Base-by-base conservation (phyloP, 1,140 invertebrate species). In the Cydia strobilella region DNA sequence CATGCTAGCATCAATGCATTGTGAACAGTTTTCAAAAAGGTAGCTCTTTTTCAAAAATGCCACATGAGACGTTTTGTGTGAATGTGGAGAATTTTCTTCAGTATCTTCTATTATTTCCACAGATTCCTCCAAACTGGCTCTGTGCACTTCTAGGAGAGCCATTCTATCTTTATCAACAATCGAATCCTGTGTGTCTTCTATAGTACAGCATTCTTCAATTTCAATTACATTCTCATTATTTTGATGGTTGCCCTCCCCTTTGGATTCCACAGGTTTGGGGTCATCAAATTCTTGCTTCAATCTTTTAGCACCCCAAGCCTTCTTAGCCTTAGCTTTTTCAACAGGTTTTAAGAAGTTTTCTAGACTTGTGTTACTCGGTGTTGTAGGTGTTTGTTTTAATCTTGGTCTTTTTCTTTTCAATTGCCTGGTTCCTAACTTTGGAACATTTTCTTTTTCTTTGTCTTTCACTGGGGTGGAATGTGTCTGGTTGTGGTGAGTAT, bases 201-300 rank as follows among this genome's bases (percentile, higher is more conserved):
- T 85, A 7, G 82, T 83, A 42, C 66, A 62, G 10, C 86, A 84
- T 83, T 88, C 82, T 82, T 89, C 86, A 74, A 82, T 77, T 39
- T 81, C 80, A 72, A 87, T 86, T 15, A 85, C 88, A 86, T 84
- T 89, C 73, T 90, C 85, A 80, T 85, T 82, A 73, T 82, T 81
- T 15, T 87, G 81, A 77, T 51, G 63, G 76, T 77, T 82, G 77
- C 62, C n/a, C 1, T 3, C 5, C n/a, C 25, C 63, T 35, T 15
- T 66, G 13, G 10, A 35, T 35, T 27, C 63, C 13, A 48, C 71
- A 74, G 62, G 35, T 4, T 73, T 54, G 13, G 10, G 23, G 2
- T 73, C 27, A 62, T 62, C 51, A 35, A 73, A 54, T 20, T 73
- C 31, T n/a, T 23, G 42, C 27, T 73, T 73, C 27, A 59, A 23